These are phyloP conservation scores for Notoglanidium macrostoma DNA, from an alignment of 2,797 vertebrate species.

Conservation along the genomic window DNA sequence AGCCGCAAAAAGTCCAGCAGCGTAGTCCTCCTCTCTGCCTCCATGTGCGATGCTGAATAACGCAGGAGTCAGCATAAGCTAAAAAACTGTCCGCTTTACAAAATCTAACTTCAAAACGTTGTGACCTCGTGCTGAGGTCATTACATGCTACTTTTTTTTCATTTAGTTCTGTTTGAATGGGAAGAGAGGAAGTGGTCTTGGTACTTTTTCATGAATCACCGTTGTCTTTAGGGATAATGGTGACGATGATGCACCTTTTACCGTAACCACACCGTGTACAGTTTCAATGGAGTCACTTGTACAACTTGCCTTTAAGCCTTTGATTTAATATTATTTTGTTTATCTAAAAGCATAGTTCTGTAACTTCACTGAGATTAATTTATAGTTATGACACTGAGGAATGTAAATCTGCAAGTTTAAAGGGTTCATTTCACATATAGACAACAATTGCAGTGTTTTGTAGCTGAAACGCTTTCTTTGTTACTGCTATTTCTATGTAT, in stretches of 20 bases:
- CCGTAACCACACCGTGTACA: neutral
- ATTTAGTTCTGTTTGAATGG: neutral
- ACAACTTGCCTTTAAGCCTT: neutral
- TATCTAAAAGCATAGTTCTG: neutral
- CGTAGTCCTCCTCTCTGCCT: neutral
- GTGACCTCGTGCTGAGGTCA: neutral
- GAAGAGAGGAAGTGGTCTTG: conserved; percentile 3
- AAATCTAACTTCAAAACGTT: neutral
- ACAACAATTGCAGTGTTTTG: neutral
- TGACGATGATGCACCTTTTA: neutral
- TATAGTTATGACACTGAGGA: neutral
- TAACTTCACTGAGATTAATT: neutral
- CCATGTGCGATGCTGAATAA: neutral
- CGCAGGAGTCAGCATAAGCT: conserved; percentile 14
- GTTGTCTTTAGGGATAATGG: neutral
- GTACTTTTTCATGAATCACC: conserved; percentile 38
- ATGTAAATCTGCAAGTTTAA: neutral
- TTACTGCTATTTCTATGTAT: neutral
- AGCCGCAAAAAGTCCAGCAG: conserved; percentile 30
- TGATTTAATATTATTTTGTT: neutral
- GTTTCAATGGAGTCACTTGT: neutral
- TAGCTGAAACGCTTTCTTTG: neutral
- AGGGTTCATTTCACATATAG: neutral
- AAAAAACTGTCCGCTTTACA: conserved; percentile 12
- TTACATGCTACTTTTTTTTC: neutral